Evolutionary conservation across 2,888 invertebrate genomes (phyloP).

Genomic region (Aleiodes leptofemur): DNA sequence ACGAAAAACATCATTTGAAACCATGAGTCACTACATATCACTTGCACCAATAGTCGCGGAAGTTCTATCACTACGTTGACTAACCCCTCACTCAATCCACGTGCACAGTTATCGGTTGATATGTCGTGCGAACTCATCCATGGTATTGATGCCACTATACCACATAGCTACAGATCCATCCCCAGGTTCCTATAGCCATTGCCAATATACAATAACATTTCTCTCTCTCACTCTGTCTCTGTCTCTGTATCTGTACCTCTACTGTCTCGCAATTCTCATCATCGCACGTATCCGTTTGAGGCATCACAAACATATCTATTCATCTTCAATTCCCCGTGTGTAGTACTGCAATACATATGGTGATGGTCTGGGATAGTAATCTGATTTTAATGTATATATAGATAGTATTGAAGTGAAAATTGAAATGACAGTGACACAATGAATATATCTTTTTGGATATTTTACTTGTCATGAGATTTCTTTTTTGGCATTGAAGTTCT

Average conservation of each 20-base stretch:
- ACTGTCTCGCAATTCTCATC: constrained; percentile 35
- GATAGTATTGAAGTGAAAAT: neutral
- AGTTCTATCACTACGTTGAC: constrained; percentile 30
- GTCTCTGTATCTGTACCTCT: neutral
- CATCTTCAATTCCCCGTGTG: constrained; percentile 22
- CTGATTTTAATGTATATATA: constrained; percentile 2
- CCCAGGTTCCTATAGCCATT: constrained; percentile 16
- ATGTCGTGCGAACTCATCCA: constrained; percentile 31
- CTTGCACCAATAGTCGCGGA: constrained; percentile 28
- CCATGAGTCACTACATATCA: constrained; percentile 28
- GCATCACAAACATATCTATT: constrained; percentile 31
- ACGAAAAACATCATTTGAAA: constrained; percentile 1
- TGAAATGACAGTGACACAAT: neutral
- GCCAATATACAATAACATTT: constrained; percentile 19
- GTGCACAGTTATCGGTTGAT: constrained; percentile 17
- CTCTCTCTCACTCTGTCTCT: too few relatives aligned
- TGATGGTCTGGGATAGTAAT: constrained; percentile 8
- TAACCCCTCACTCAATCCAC: constrained; percentile 20
- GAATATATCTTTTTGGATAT: neutral
- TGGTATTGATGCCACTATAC: constrained; percentile 22
- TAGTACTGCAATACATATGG: constrained; percentile 19
- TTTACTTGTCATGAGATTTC: too few relatives aligned
- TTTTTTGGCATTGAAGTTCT: too few relatives aligned
- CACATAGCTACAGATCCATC: neutral
- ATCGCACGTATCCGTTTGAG: constrained; percentile 36